Conservation (phyloP, 2,797 vertebrate species). For the Dryobates pubescens region DNA sequence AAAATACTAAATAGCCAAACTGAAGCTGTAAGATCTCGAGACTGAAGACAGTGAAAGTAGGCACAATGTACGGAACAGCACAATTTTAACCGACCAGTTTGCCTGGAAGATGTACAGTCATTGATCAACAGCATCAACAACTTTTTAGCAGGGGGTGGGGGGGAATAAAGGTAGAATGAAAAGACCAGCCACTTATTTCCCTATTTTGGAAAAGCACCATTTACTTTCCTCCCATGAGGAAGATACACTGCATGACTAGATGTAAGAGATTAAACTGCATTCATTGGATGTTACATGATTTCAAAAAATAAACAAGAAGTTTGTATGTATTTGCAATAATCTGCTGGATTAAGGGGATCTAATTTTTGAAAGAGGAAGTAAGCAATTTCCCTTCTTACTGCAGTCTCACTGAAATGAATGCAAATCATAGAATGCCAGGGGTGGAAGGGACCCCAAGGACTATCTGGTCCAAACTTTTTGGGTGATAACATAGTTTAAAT, state of each 20-base stretch:
- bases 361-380: conserved; percentile 6
- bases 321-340: background rate
- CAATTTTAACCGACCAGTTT: background rate
- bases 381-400: background rate
- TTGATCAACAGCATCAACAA: background rate
- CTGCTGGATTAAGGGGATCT: background rate
- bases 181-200: conserved; percentile 20
- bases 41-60: background rate
- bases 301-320: background rate
- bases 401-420: background rate
- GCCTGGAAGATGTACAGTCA: background rate
- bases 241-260: background rate
- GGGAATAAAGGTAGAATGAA: background rate
- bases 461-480: too few species aligned
- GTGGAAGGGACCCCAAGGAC: too few species aligned
- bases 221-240: conserved; percentile 38
- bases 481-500: too few species aligned
- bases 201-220: conserved; percentile 31
- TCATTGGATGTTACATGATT: conserved; percentile 8
- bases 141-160: background rate
- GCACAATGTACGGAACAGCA: background rate
- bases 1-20: conserved; percentile 17
- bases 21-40: background rate
- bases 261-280: conserved; percentile 21
- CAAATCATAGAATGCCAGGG: too few species aligned